Percentiles rank a stretch among this genome's conserved stretches.
phyloP scores from a whole-genome alignment of 2,113 vertebrate species.

The Mormoops blainvillei region DNA sequence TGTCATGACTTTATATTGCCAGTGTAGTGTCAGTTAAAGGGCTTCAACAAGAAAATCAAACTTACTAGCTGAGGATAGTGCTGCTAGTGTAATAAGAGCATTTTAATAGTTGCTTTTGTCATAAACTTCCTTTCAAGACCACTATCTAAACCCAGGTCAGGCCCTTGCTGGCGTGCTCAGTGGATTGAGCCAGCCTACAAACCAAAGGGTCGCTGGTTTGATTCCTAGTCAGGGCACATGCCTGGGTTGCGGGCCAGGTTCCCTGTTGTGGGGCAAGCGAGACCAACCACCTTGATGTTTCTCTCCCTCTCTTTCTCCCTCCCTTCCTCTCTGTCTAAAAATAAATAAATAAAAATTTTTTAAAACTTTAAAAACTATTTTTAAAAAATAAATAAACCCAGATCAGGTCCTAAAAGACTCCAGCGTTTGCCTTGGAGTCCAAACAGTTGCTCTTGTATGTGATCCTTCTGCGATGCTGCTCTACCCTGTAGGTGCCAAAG shows the following conservation, averaged over 20 bases:
- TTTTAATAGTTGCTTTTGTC: not conserved
- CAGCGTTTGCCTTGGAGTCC: not conserved
- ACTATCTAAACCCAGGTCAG: not conserved
- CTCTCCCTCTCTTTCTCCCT: no score
- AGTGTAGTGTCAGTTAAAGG: not conserved
- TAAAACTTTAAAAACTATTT: no score
- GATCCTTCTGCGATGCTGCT: not conserved
- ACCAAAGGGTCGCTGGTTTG: no score
- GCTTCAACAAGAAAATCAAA: not conserved
- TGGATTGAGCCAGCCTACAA: no score
- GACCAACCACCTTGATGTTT: no score
- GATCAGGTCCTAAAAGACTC: not conserved
- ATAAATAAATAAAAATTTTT: no score
- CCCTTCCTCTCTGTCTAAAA: no score
- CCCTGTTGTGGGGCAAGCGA: no score
- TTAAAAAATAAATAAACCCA: no score
- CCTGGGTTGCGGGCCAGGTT: no score
- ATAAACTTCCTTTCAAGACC: not conserved
- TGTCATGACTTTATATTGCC: not conserved
- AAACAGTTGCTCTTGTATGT: not conserved
- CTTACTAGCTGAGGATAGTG: not conserved
- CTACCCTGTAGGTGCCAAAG: not conserved
- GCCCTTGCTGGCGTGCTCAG: no score
- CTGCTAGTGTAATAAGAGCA: not conserved
- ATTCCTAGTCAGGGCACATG: no score